Evolutionary conservation across 1,140 invertebrate genomes (phyloP), one percentile per base, ranked within the genome.

Genomic region (Lepidotrigona ventralis): DNA sequence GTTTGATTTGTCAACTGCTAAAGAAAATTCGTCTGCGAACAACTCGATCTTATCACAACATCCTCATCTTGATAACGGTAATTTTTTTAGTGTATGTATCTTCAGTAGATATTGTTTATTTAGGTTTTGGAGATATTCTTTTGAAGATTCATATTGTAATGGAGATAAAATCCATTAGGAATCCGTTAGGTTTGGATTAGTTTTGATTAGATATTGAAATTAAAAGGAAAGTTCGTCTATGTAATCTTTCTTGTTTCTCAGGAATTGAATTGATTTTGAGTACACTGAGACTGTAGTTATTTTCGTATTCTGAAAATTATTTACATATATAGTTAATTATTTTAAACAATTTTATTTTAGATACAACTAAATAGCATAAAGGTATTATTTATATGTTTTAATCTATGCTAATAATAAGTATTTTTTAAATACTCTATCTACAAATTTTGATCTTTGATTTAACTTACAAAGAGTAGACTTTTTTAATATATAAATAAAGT

Each of bases 21-120:
- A 88, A 19, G 29, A 11, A 6, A 69, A 85, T 14, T 46, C 15
- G 14, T 14, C 53, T 29, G 19, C 26, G 1, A 81, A 83, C 33
- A 39, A 53, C n/a, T 77, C 85, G 3, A 86, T 85, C 39, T 77
- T 90, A 33, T 69, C 80, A n/a, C 53, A 83, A 33, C 78, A 68
- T 33, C 21, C 66, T 6, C 79, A 87, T 56, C 77, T 88, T 21
- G 54, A 83, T 68, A 91, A 85, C 87, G 84, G 86, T 88, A 75
- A 60, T 83, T 71, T 53, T 23, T 76, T 23, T 51, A 12, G 19
- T 21, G 6, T 56, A 5, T 12, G 3, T 26, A 2, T 1, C 15
- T n/a, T 29, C 2, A 19, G 21, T 26, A 51, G 14, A 1, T 56
- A 1, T 9, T n/a, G 63, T 64, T n/a, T 51, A 6, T 51, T 29